Evolutionary conservation across 2,888 invertebrate genomes (phyloP).

Genomic region (Mystacides longicornis): DNA sequence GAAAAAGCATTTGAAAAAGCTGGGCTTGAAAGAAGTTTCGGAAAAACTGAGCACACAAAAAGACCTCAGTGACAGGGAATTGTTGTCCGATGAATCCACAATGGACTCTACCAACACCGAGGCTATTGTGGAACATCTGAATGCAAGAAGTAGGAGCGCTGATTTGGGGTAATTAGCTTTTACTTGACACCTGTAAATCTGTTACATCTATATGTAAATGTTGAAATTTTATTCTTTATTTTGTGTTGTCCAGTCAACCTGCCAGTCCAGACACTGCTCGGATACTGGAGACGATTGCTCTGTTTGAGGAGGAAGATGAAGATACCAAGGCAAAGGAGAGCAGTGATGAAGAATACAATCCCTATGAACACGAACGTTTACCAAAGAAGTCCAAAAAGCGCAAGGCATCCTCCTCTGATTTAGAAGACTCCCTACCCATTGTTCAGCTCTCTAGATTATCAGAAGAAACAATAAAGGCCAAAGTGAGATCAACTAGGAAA

Average conservation of each 20-base stretch:
- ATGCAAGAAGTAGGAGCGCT: conserved; percentile 27
- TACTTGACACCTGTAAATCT: too few relatives aligned
- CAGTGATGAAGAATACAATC: conserved; percentile 9
- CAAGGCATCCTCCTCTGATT: conserved; percentile 14
- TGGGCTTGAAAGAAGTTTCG: conserved; percentile 43
- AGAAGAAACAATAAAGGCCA: conserved; percentile 2
- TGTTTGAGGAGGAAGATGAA: background rate
- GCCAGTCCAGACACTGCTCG: background rate
- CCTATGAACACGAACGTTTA: conserved; percentile 7
- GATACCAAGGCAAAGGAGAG: conserved; percentile 2
- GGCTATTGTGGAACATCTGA: conserved; percentile 38
- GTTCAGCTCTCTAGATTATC: conserved; percentile 10
- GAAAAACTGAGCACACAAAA: conserved; percentile 10
- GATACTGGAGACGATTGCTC: background rate
- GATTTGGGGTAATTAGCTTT: conserved; percentile 14
- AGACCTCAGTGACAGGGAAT: conserved; percentile 15
- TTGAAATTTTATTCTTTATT: too few relatives aligned
- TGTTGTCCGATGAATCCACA: conserved; percentile 26
- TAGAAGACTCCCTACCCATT: conserved; percentile 13
- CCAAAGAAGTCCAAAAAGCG: conserved; percentile 11
- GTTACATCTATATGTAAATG: too few relatives aligned
- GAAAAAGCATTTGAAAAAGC: conserved; percentile 51
- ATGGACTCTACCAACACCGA: conserved; percentile 31
- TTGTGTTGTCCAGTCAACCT: background rate
- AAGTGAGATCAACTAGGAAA: conserved; percentile 19